phyloP scores from a whole-genome alignment of 2,888 invertebrate species.

The Heterodera filipjevi region DNA sequence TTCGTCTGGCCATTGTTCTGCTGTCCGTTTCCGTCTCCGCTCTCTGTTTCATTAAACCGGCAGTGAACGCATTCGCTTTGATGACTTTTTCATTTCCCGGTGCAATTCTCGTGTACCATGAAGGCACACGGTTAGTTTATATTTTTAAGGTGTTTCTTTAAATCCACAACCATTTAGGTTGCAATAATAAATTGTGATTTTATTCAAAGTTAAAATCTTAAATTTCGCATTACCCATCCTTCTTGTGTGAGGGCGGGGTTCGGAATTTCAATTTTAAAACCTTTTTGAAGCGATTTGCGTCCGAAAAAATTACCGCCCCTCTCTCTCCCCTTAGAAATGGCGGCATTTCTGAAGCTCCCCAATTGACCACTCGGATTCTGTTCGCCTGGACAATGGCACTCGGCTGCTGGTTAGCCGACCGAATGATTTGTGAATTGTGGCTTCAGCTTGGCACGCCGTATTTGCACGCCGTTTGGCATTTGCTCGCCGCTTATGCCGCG shows the following conservation, averaged over 20 bases:
- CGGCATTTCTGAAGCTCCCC: slow-evolving; percentile 56
- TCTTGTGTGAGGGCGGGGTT: too few relatives aligned
- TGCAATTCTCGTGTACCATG: slow-evolving; percentile 53
- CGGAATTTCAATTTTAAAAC: neutral
- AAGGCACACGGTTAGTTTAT: slow-evolving; percentile 52
- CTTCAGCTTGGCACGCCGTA: slow-evolving; percentile 61
- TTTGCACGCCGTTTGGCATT: slow-evolving; percentile 61
- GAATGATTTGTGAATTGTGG: slow-evolving; percentile 61
- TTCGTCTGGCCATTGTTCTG: slow-evolving; percentile 52
- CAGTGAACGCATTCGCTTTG: slow-evolving; percentile 58
- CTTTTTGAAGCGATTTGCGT: neutral
- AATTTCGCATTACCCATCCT: too few relatives aligned
- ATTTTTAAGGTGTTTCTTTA: neutral
- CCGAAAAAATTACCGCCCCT: neutral
- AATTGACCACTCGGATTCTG: slow-evolving; percentile 54
- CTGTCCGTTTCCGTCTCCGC: slow-evolving; percentile 52
- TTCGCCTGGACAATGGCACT: slow-evolving; percentile 57
- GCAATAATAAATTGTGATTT: neutral
- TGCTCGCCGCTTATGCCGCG: slow-evolving; percentile 28
- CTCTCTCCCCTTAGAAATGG: slow-evolving; percentile 47
- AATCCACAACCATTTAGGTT: neutral
- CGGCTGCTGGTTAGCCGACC: slow-evolving; percentile 59
- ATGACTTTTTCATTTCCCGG: slow-evolving; percentile 60
- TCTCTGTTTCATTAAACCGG: slow-evolving; percentile 61
- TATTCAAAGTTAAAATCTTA: too few relatives aligned